Conservation (phyloP, 2,113 vertebrate genomes). For the Leptocoma aspasia region DNA sequence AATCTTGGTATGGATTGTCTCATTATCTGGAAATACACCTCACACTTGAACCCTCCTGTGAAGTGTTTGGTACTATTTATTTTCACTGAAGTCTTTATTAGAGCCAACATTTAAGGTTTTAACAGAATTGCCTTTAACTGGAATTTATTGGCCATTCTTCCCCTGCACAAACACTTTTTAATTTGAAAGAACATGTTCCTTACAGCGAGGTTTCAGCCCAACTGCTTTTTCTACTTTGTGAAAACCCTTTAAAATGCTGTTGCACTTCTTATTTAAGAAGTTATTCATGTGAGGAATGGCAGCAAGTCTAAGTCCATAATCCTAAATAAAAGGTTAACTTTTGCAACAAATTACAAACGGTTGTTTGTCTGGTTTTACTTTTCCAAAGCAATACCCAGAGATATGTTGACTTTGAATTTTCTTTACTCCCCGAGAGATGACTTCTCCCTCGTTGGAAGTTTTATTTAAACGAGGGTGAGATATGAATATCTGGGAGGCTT, state of each 20-base stretch:
- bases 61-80: not conserved
- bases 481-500: not conserved
- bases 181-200: conserved; percentile 27
- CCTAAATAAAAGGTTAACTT: conserved; percentile 47
- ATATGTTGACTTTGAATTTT: not conserved
- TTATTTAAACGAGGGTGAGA: not conserved
- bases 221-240: not conserved
- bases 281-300: conserved; percentile 23
- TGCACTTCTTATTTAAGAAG: not conserved
- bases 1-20: not conserved
- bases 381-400: not conserved
- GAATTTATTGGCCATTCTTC: conserved; percentile 24
- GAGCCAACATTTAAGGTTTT: not conserved
- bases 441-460: not conserved
- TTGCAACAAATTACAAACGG: not conserved
- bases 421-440: not conserved
- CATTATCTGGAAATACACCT: not conserved
- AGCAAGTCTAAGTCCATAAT: conserved; percentile 25
- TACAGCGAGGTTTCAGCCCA: not conserved
- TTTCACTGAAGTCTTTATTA: conserved; percentile 27
- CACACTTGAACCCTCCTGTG: not conserved
- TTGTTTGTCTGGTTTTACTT: not conserved
- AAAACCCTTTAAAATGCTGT: not conserved
- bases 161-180: conserved; percentile 11
- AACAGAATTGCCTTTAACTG: not conserved